Evolutionary conservation across 2,113 vertebrate genomes (phyloP).

Genomic region (Nothoprocta perdicaria): DNA sequence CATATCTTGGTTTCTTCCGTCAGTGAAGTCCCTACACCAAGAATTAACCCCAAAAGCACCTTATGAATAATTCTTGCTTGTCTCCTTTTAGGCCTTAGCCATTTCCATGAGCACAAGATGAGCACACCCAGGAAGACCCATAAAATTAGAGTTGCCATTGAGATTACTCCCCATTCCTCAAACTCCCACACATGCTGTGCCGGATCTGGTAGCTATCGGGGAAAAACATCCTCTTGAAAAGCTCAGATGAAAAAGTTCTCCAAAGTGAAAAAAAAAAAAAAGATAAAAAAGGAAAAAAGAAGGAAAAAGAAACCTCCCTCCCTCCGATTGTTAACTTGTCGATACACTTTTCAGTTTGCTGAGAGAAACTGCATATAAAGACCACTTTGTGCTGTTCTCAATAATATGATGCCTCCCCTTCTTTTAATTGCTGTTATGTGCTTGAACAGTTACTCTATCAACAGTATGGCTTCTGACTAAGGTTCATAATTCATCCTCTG

Average conservation of each 20-base stretch:
- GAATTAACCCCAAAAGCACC: fast-evolving
- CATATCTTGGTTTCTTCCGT: neutral
- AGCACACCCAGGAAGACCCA: neutral
- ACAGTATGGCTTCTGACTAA: neutral
- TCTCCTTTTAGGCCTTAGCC: neutral
- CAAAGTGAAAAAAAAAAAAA: neutral
- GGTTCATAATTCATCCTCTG: neutral
- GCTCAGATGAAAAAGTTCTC: neutral
- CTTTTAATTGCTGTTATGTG: neutral
- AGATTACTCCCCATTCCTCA: neutral
- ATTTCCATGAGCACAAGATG: fast-evolving
- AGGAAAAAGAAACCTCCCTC: neutral
- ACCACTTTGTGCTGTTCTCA: neutral
- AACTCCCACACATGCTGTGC: neutral
- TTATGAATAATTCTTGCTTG: neutral
- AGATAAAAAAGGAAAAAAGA: too few species aligned
- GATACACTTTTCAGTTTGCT: neutral
- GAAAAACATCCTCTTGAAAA: neutral
- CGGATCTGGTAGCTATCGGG: neutral
- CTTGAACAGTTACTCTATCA: neutral
- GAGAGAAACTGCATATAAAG: neutral
- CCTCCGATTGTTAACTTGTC: neutral
- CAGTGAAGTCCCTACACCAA: neutral
- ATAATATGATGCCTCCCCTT: neutral
- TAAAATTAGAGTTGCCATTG: neutral